Conservation (phyloP, 2,797 vertebrate species). For the Coendou prehensilis region DNA sequence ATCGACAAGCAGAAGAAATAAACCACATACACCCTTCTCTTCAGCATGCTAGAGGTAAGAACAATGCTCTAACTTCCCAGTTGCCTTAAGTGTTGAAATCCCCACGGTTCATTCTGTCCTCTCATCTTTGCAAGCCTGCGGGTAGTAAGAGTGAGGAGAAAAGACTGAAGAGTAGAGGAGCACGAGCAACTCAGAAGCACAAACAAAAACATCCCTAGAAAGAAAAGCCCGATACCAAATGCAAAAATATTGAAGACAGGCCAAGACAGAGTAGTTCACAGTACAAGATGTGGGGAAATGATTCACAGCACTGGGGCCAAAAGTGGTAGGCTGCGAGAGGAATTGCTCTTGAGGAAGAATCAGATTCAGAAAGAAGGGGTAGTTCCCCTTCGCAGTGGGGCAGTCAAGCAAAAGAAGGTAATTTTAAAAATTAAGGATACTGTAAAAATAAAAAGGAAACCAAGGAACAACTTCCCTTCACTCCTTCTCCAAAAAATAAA, state of each 20-base stretch:
- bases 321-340: neutral
- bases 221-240: neutral
- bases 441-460: neutral
- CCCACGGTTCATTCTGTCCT: neutral
- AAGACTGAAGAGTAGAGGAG: neutral
- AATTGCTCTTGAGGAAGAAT: neutral
- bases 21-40: neutral
- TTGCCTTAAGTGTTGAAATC: neutral
- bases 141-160: neutral
- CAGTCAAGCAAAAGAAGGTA: neutral
- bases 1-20: neutral
- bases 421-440: neutral
- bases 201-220: neutral
- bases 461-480: conserved; percentile 12
- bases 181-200: neutral
- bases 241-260: neutral
- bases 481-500: neutral
- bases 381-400: neutral
- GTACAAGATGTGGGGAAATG: neutral
- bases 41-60: neutral
- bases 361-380: neutral
- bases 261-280: neutral
- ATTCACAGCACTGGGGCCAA: neutral
- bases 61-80: neutral
- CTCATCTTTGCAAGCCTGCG: neutral